Percentiles rank a stretch among this genome's conserved stretches.
Evolutionary conservation across 2,888 invertebrate species (phyloP).

Genomic region (Parnassius smintheus): DNA sequence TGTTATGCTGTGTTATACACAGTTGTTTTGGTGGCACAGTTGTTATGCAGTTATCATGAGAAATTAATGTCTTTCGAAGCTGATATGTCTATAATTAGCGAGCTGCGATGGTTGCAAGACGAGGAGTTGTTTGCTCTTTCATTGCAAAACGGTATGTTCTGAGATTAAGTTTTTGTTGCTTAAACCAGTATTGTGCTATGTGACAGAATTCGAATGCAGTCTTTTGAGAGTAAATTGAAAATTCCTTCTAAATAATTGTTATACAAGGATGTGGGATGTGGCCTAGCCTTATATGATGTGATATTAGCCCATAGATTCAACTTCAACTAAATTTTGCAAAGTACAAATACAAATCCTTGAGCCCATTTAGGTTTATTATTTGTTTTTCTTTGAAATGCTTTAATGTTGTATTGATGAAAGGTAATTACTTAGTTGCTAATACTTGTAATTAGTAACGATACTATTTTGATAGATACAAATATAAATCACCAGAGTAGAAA

Average conservation of each 20-base stretch:
- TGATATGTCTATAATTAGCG: slow-evolving; percentile 79
- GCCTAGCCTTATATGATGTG: slow-evolving; percentile 10
- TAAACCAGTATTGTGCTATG: slow-evolving; percentile 16
- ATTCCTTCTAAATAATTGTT: background rate
- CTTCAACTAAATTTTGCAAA: background rate
- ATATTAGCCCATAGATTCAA: background rate
- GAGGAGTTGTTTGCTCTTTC: slow-evolving; percentile 75
- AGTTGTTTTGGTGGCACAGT: slow-evolving; percentile 46
- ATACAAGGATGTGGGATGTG: background rate
- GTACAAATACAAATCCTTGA: too few relatives aligned
- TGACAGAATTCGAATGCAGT: slow-evolving; percentile 14
- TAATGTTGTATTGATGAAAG: too few relatives aligned
- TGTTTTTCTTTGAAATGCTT: background rate
- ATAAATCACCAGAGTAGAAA: too few relatives aligned
- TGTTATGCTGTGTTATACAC: slow-evolving; percentile 47
- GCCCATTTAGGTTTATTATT: background rate
- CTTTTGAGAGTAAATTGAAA: background rate
- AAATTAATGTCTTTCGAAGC: slow-evolving; percentile 68
- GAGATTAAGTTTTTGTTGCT: slow-evolving; percentile 29
- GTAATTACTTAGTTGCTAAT: too few relatives aligned
- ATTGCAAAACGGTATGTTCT: slow-evolving; percentile 73
- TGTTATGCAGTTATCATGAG: slow-evolving; percentile 65
- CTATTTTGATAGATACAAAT: too few relatives aligned
- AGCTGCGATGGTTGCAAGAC: slow-evolving; percentile 75
- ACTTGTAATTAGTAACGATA: too few relatives aligned